Evolutionary conservation across 2,888 invertebrate genomes (phyloP), one percentile per base, ranked within the genome.

Genomic region (Nomada flava): DNA sequence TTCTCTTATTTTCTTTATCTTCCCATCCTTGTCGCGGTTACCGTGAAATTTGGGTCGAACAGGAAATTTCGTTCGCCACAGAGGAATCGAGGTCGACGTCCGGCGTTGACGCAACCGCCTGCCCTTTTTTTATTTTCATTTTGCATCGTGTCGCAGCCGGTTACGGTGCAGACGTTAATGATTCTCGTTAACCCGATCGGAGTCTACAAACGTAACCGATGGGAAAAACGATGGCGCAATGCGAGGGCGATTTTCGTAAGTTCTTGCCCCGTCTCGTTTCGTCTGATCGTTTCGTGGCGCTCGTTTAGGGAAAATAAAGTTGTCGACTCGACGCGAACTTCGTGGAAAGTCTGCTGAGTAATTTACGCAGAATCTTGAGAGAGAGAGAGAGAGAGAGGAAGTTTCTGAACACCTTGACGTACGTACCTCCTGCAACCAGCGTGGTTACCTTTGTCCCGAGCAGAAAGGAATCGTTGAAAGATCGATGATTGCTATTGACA

Each of bases 81-180:
- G 26, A 79, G 53, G 47, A 55, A 76, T 74, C 70, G 84, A 86
- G 86, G 83, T 69, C 72, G 57, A 55, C 69, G 73, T 70, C 63
- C 20, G 68, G 59, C 70, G 53, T 60, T 85, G 64, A 70, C 75
- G 75, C 65, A 77, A 82, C 47, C 36, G 15, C 23, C 57, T 26
- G n/a, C 23, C 26, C 44, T 52, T 64, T 74, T 74, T 71, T 84
- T 60, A 68, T 47, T 47, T 47, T 47, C 47, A 15, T 15, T 55
- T 69, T 57, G 18, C 44, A 42, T 23, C 68, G 42, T 65, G 52
- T 68, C 70, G 13, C 63, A 9, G 50, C 23, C 13, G 9, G 18
- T 26, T 50, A 7, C 36, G 23, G 23, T 5, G 11, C 50, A 20
- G 50, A 15, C 63, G 50, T 59, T 70, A 50, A 29, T 44, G 64